Percentiles rank a stretch among this genome's conserved stretches.
These are phyloP conservation scores for Chrysocyon brachyurus DNA, from an alignment of 2,797 vertebrate species.

Conservation along the genomic window DNA sequence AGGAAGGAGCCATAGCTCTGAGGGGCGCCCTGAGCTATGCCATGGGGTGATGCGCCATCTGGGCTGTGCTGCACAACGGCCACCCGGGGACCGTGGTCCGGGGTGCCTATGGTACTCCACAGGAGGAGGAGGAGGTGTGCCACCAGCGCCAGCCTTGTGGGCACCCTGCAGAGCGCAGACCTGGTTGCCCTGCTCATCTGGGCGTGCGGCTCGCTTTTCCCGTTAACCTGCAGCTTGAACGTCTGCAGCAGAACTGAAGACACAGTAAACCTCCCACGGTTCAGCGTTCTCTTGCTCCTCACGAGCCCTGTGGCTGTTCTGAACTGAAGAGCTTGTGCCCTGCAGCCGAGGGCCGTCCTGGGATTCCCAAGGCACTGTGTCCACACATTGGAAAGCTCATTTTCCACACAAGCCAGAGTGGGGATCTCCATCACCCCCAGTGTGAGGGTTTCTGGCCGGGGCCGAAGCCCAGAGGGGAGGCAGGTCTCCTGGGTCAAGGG, in stretches of 20 bases:
- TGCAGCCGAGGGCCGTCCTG: not conserved
- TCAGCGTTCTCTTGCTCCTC: not conserved
- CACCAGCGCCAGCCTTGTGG: too few relatives aligned
- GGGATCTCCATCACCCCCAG: too few relatives aligned
- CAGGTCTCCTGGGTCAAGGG: accelerated
- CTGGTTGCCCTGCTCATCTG: too few relatives aligned
- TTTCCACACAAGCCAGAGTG: not conserved
- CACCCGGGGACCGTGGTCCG: too few relatives aligned
- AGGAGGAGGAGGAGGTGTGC: too few relatives aligned
- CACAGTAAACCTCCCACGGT: not conserved
- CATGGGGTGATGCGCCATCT: too few relatives aligned
- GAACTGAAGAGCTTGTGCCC: too few relatives aligned
- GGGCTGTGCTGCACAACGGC: too few relatives aligned
- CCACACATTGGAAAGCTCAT: not conserved
- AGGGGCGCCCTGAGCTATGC: too few relatives aligned
- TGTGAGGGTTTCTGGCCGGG: accelerated
- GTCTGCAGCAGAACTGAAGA: not conserved
- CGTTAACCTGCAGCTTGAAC: accelerated
- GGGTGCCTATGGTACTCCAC: too few relatives aligned
- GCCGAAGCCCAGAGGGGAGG: not conserved
- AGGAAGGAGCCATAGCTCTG: not conserved
- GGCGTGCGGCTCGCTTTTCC: too few relatives aligned
- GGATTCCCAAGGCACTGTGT: not conserved
- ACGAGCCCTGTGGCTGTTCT: not conserved
- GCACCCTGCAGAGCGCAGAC: too few relatives aligned